Evolutionary conservation across 2,888 invertebrate genomes (phyloP), one percentile per base, ranked within the genome.

Genomic region (Amiota minor): DNA sequence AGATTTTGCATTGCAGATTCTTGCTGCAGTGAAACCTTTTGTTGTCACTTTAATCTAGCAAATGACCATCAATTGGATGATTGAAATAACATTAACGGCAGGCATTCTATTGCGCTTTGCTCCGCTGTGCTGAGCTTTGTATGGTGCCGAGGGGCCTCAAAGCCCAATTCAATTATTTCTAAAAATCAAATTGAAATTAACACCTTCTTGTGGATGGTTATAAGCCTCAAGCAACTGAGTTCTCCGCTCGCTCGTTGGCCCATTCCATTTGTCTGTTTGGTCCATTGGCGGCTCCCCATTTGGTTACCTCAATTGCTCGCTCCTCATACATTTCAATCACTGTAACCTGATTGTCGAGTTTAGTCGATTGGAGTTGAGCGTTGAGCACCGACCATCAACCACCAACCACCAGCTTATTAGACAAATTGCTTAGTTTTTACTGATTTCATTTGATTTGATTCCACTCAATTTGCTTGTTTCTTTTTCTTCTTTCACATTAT

Each of bases 371-470:
- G 35, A 35, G 35, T 23, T 45, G 45, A 62, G 62, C 18, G 62
- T 35, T 62, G 35, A 35, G 56, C 70, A 70, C 47, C 56, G 56
- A 45, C 62, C 45, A 50, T 35, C 35, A 0, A 35, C 35, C 35
- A 35, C 35, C 35, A 35, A 35, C 35, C 49, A 47, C n/a, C 18
- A 50, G 77, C 82, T 83, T 86, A 83, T 83, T 83, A 83, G 85
- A 83, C 83, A 86, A 83, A 83, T 86, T 83, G 83, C 72, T 56
- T 65, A 20, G 45, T n/a, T 16, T 18, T 77, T 50, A 53, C 75
- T 72, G 74, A 78, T 77, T 79, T 79, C 78, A 79, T 86, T 68
- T 83, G 84, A 83, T 84, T 83, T 86, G 80, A 79, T 76, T 70
- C 76, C 76, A 72, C 65, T 75, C 75, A 72, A 70, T 77, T 77